These are phyloP conservation scores for Phacellophora camtschatica DNA, from an alignment of 30 jellyfish, hydroid and myxozoan genomes.

Conservation along the genomic window DNA sequence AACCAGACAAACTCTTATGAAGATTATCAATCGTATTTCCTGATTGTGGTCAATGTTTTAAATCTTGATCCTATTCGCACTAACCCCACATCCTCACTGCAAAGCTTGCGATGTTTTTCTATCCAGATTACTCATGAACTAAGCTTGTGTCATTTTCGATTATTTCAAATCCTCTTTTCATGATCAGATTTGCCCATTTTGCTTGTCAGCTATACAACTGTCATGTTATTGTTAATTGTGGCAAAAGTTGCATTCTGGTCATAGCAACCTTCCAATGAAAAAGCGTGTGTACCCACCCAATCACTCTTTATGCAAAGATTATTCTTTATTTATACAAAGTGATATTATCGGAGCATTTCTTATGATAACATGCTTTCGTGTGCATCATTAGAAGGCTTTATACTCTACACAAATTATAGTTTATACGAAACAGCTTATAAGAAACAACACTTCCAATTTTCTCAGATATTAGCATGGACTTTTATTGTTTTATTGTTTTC, in stretches of 20 bases:
- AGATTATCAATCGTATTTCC: constrained; percentile 56
- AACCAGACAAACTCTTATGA: constrained; percentile 51
- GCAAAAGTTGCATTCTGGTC: background rate
- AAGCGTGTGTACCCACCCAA: too few species aligned
- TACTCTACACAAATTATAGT: too few species aligned
- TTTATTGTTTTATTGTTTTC: too few species aligned
- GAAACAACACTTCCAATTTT: too few species aligned
- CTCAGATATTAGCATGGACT: too few species aligned
- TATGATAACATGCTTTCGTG: too few species aligned
- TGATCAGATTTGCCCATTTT: background rate
- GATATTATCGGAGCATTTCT: too few species aligned
- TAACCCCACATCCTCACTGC: constrained; percentile 60
- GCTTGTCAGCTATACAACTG: background rate
- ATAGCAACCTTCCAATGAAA: too few species aligned
- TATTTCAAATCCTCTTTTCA: constrained; percentile 7
- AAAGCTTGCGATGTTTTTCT: constrained; percentile 54
- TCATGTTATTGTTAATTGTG: background rate
- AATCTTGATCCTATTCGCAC: constrained; percentile 39
- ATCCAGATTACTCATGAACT: constrained; percentile 50
- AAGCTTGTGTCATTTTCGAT: constrained; percentile 44
- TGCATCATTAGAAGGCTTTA: too few species aligned
- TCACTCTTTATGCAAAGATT: too few species aligned
- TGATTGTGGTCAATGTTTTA: constrained; percentile 51
- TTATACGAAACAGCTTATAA: too few species aligned
- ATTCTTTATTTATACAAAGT: too few species aligned